Conservation (phyloP, 2,797 vertebrate species). For the Macropodus opercularis region DNA sequence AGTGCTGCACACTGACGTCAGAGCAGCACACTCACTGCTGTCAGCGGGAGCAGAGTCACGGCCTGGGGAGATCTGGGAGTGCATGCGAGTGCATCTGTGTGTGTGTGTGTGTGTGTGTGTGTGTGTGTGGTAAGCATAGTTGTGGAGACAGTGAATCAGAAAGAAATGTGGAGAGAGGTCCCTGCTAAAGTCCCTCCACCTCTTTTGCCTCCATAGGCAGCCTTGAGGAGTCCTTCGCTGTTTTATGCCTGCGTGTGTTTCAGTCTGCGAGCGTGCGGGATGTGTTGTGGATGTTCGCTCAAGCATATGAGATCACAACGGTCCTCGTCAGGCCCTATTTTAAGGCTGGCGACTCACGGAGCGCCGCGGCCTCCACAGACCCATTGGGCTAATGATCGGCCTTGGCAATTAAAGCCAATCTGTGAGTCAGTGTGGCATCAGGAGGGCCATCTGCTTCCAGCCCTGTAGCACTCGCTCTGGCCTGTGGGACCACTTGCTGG, state of each 20-base stretch:
- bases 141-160: slow-evolving; percentile 65
- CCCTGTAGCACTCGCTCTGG: slow-evolving; percentile 71
- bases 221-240: slow-evolving; percentile 44
- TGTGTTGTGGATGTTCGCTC: slow-evolving; percentile 24
- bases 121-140: slow-evolving; percentile 47
- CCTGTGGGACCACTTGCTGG: slow-evolving; percentile 74
- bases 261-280: slow-evolving; percentile 29
- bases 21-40: slow-evolving; percentile 59
- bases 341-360: slow-evolving; percentile 66
- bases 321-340: slow-evolving; percentile 66
- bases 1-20: slow-evolving; percentile 71
- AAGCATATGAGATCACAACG: slow-evolving; percentile 51
- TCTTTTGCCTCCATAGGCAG: slow-evolving; percentile 39
- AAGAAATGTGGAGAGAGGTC: slow-evolving; percentile 35
- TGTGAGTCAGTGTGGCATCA: slow-evolving; percentile 79
- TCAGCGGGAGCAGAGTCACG: slow-evolving; percentile 57
- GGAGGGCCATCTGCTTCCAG: slow-evolving; percentile 79
- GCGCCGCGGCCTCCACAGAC: slow-evolving; percentile 64
- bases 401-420: slow-evolving; percentile 80
- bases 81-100: slow-evolving; percentile 22
- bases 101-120: slow-evolving; percentile 1
- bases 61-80: slow-evolving; percentile 48
- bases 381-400: slow-evolving; percentile 77
- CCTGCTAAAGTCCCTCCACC: slow-evolving; percentile 34
- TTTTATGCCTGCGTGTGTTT: slow-evolving; percentile 29